These are phyloP conservation scores for Andrena chrysosceles DNA, from an alignment of 2,888 invertebrate species.

Conservation along the genomic window DNA sequence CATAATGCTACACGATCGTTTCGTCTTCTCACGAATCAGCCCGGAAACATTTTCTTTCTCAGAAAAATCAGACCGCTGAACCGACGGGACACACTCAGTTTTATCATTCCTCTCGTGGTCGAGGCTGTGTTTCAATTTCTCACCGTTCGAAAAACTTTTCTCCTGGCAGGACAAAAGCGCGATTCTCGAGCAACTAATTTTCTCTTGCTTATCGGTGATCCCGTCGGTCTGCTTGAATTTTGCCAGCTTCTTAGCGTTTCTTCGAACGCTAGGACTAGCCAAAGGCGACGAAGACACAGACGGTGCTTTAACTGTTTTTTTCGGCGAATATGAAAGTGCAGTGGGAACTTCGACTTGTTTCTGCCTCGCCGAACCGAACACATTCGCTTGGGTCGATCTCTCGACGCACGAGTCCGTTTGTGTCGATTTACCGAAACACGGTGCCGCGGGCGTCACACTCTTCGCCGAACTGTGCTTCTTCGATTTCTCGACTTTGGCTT, in stretches of 20 bases:
- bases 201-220: not conserved
- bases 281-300: not conserved
- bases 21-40: not conserved
- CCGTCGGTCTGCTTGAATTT: not conserved
- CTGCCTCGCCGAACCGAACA: not conserved
- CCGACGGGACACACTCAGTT: not conserved
- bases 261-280: not conserved
- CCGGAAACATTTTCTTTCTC: not conserved
- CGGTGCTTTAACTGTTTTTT: not conserved
- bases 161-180: not conserved
- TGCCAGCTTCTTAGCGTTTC: not conserved
- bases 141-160: not conserved
- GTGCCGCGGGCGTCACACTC: not conserved
- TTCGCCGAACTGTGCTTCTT: not conserved
- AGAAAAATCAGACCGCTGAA: not conserved
- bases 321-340: not conserved
- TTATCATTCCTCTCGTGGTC: not conserved
- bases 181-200: not conserved
- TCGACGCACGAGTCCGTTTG: not conserved
- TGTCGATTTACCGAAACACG: not conserved
- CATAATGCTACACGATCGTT: constrained; percentile 1
- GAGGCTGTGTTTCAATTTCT: not conserved
- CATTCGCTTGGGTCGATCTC: not conserved
- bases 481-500: not conserved
- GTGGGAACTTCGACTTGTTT: not conserved